Percentiles rank a stretch among this genome's conserved stretches.
phyloP scores from a whole-genome alignment of 1,140 invertebrate genomes.

The Achatina immaculata region DNA sequence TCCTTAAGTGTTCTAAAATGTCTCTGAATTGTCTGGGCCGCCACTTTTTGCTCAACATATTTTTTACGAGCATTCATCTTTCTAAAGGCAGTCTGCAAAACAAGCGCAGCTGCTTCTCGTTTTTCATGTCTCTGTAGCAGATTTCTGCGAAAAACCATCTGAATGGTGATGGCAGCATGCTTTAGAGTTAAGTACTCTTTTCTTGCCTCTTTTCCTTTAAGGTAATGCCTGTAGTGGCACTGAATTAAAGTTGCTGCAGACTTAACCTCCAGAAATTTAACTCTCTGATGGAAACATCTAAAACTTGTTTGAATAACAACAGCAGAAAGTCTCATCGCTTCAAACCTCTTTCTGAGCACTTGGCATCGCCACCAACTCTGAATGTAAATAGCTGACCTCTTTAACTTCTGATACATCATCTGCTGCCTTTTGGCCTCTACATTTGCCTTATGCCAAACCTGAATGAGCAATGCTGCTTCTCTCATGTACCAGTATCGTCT shows the following conservation, averaged over 20 bases:
- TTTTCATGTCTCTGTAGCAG: background rate
- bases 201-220: background rate
- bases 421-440: background rate
- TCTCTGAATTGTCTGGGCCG: slow-evolving; percentile 51
- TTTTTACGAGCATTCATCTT: slow-evolving; percentile 32
- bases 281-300: slow-evolving; percentile 22
- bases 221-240: slow-evolving; percentile 18
- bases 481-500: slow-evolving; percentile 13
- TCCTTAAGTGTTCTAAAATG: slow-evolving; percentile 42
- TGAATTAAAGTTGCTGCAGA: slow-evolving; percentile 36
- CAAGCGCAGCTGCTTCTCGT: background rate
- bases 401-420: slow-evolving; percentile 12
- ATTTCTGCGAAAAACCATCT: slow-evolving; percentile 12
- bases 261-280: slow-evolving; percentile 35
- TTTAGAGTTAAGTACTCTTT: background rate
- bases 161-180: slow-evolving; percentile 17
- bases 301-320: slow-evolving; percentile 41
- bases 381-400: slow-evolving; percentile 21
- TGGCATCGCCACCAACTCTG: slow-evolving; percentile 36
- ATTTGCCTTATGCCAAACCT: slow-evolving; percentile 25
- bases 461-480: slow-evolving; percentile 20
- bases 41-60: slow-evolving; percentile 26
- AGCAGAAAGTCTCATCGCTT: slow-evolving; percentile 14
- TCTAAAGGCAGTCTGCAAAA: slow-evolving; percentile 36
- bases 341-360: slow-evolving; percentile 25